Evolutionary conservation across 30 jellyfish, hydroid and myxozoan species (phyloP).

Genomic region (Aurelia sp.): DNA sequence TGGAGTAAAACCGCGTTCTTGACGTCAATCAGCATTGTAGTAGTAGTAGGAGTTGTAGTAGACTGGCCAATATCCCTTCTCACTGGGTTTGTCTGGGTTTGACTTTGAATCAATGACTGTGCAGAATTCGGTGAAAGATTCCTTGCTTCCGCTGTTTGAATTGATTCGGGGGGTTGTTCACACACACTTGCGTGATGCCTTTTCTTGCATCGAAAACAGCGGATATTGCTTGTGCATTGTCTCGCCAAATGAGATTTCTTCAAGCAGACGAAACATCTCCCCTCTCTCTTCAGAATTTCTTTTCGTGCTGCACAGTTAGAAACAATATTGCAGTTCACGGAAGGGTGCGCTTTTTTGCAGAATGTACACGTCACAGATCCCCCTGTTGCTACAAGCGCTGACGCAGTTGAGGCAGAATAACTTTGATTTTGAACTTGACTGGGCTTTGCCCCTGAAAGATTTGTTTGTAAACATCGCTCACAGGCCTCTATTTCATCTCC

Average conservation of each 20-base stretch:
- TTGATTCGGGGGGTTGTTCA: neutral
- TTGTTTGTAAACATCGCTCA: too few species aligned
- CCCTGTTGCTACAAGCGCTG: neutral
- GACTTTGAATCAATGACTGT: too few species aligned
- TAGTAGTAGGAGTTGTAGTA: neutral
- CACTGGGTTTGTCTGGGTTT: too few species aligned
- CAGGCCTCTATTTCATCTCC: too few species aligned
- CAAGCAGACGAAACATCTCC: conserved; percentile 54
- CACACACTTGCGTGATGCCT: conserved; percentile 51
- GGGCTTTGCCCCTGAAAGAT: too few species aligned
- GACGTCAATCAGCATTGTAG: neutral
- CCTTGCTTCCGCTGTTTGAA: too few species aligned
- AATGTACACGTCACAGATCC: neutral
- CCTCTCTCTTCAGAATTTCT: conserved; percentile 42
- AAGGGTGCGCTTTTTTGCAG: conserved; percentile 19
- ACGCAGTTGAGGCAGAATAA: too few species aligned
- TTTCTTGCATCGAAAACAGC: conserved; percentile 1
- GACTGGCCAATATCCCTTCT: neutral
- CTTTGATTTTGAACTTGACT: too few species aligned
- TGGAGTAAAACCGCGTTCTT: conserved; percentile 28
- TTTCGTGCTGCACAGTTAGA: conserved; percentile 10
- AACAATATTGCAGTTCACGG: conserved; percentile 5
- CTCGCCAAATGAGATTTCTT: conserved; percentile 33
- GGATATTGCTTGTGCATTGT: conserved; percentile 7
- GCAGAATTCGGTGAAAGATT: too few species aligned